Evolutionary conservation across 2,113 vertebrate species (phyloP).

Genomic region (Leptodactylus fuscus): DNA sequence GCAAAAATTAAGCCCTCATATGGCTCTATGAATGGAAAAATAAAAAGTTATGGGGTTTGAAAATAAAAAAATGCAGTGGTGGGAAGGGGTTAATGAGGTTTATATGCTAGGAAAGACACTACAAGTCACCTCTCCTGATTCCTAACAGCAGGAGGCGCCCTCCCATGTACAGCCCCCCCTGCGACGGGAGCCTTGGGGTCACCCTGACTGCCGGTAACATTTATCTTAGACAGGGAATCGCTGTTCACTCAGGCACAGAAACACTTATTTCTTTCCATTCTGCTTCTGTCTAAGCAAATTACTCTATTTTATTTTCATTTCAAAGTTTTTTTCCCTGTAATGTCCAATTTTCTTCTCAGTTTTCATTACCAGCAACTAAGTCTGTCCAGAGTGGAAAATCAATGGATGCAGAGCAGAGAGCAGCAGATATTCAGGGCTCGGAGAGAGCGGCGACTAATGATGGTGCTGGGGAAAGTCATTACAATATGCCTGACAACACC

Average conservation of each 20-base stretch:
- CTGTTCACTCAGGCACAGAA: slow-evolving; percentile 23
- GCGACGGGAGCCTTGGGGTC: neutral
- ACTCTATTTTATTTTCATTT: slow-evolving; percentile 47
- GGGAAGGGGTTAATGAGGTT: too few relatives aligned
- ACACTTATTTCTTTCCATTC: slow-evolving; percentile 16
- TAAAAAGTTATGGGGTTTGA: too few relatives aligned
- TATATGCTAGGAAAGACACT: too few relatives aligned
- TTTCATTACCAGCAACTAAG: slow-evolving; percentile 41
- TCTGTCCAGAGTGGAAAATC: slow-evolving; percentile 30
- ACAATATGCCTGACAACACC: slow-evolving; percentile 20
- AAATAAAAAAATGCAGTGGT: too few relatives aligned
- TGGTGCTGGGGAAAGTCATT: slow-evolving; percentile 22
- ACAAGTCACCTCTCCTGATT: neutral
- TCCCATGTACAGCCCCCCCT: too few relatives aligned
- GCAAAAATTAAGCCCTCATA: too few relatives aligned
- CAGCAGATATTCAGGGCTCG: neutral
- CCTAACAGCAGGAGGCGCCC: neutral
- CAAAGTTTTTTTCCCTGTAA: slow-evolving; percentile 39
- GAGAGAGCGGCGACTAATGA: slow-evolving; percentile 11
- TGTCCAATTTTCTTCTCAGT: slow-evolving; percentile 47
- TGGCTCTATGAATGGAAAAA: too few relatives aligned
- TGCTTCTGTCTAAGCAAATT: slow-evolving; percentile 41
- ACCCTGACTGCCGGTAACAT: neutral
- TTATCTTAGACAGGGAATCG: neutral
- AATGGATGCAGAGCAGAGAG: slow-evolving; percentile 22